Base-by-base conservation (phyloP, 2,113 vertebrate genomes). In the Hippocampus guttulatus region DNA sequence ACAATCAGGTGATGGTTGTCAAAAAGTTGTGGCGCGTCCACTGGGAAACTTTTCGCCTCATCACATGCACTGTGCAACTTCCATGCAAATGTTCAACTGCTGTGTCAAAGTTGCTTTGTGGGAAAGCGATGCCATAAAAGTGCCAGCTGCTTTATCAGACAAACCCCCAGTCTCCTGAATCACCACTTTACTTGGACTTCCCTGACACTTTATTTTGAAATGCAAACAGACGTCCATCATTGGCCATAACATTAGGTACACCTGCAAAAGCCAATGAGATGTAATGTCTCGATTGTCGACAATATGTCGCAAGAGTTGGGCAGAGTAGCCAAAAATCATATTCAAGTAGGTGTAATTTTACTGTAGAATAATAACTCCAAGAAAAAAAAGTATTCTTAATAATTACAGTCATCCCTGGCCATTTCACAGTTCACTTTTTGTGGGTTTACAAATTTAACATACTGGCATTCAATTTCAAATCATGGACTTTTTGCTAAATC, bases 41-140 rank as follows among this genome's bases (percentile, higher is more conserved):
- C 33, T 58, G 4, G 41, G 51, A 33, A 57, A 23, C 40, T 76
- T 73, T 51, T 75, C 62, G n/a, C 63, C 43, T 68, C 65, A 67
- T 49, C 20, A 45, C 70, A 33, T 67, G 72, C 73, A 72, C 68
- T 30, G 25, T 79, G 74, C 83, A 83, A 81, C 85, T 80, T 89
- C 84, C 84, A 81, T 82, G 84, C 84, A 87, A 87, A 84, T 83
- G 84, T 84, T 84, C 82, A 86, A 91, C 83, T 81, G 61, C 82
- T 84, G 81, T 88, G 85, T 88, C 87, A 88, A 86, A 88, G 86
- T 85, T 88, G 83, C 85, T 88, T 85, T 85, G 87, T 86, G 87
- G 83, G 80, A 88, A 87, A 80, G 83, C 82, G 82, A 45, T 30
- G 80, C 83, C 80, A 85, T 91, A 87, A 91, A 91, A 83, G 73